Base-by-base conservation (phyloP, 2,797 vertebrate species). In the Sus cebifrons region DNA sequence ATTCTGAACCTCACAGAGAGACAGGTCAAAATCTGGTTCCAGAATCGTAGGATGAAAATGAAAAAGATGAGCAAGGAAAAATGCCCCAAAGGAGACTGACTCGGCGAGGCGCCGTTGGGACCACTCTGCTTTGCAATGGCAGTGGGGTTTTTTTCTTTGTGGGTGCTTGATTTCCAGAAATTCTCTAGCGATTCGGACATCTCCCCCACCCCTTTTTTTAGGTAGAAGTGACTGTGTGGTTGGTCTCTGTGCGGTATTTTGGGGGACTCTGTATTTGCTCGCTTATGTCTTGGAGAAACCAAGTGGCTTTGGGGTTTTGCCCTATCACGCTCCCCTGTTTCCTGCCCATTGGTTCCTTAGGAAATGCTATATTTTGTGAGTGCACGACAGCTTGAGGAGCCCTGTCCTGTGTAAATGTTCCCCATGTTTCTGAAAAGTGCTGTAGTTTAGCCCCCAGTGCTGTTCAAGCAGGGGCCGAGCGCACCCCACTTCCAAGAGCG, bases 1-100 rank as follows among this genome's bases (percentile, higher is more conserved):
- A 99, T 99, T 98, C 99, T 99, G 97, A 99, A 99, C 98, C 99
- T 99, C 97, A 99, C 99, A 87, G 99, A 99, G 98, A 99, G 99
- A 98, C 99, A 99, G 98, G 99, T 99, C 98, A 99, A 99, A 99
- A 99, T 99, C 98, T 99, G 99, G 99, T 99, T 99, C 98, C 99
- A 99, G 98, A 99, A 99, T 98, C 99, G 99, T 97, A 99, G 99
- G 98, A 99, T 99, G 99, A 99, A 99, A 99, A 99, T 99, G 99
- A 99, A 99, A 99, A 99, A 99, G 99, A 99, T 99, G 99, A 99
- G 99, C 99, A 99, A 99, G 98, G 99, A 99, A 98, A 99, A 99
- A 97, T 98, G 99, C 97, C 98, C 98, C 96, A 99, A 99, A 98
- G 99, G 99, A 84, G 99, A 99, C 96, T 99, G 99, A 98, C 98